Evolutionary conservation across 2,113 vertebrate species (phyloP), one percentile per base, ranked within the genome.

Genomic region (Narcine bancroftii): DNA sequence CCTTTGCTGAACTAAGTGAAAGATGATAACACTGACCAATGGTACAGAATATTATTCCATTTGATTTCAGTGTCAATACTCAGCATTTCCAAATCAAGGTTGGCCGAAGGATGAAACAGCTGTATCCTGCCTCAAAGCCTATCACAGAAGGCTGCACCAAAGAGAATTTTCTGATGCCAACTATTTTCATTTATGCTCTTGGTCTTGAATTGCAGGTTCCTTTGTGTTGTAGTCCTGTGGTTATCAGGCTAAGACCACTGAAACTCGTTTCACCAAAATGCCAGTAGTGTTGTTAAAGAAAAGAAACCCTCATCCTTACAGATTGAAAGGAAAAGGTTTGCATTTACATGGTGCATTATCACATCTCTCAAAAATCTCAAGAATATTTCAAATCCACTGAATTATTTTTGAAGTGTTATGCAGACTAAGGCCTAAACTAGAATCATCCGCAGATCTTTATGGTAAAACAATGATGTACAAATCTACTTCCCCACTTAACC

Each of bases 111-210:
- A 87, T 87, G 53, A 36, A 87, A 60, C 15, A 60, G 79, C 17
- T 60, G 17, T 11, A 60, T 19, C 19, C 13, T 39, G 53, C 33
- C 17, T 87, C 50, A 60, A 60, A 87, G 15, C 21, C 81, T n/a
- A 87, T 87, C 53, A 21, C 81, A 87, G 33, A 87, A 36, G 33
- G 6, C 81, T 60, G 33, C 81, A 63, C 15, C 81, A 87, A n/a
- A 36, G 81, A 60, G 47, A 53, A 83, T 83, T 56, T 83, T n/a
- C 26, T 33, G 26, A 83, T 83, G 47, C 53, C 33, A 87, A 19
- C 45, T 53, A 53, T 81, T 29, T 81, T 81, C 77, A 81, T 10
- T 85, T 85, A 53, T 85, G 81, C 81, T 60, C n/a, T 85, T 85
- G 81, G 81, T 39, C 50, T 85, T 85, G 81, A 85, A 85, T 85